Percentiles rank a stretch among this genome's conserved stretches.
Conservation (phyloP, 2,888 invertebrate species). For the Callyntrura guangdongensis region DNA sequence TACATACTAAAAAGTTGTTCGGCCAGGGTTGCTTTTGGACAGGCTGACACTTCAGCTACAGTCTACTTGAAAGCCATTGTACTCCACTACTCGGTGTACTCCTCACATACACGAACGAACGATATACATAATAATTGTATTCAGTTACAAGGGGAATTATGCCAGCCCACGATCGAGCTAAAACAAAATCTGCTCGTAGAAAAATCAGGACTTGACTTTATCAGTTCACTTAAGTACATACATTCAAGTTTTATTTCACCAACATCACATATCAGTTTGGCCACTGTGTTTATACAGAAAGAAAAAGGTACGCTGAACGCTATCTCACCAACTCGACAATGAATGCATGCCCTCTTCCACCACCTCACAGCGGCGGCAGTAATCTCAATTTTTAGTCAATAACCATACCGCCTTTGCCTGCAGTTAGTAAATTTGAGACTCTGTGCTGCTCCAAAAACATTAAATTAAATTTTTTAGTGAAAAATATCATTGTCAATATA, state of each 20-base stretch:
- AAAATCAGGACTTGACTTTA: slow-evolving; percentile 78
- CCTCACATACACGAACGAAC: not conserved
- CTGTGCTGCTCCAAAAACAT: too few species aligned
- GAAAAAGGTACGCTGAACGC: slow-evolving; percentile 9
- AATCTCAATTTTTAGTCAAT: not conserved
- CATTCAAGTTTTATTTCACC: slow-evolving; percentile 53
- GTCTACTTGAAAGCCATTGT: slow-evolving; percentile 46
- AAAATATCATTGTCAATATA: not conserved
- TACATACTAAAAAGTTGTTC: slow-evolving; percentile 56
- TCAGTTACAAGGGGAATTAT: slow-evolving; percentile 72
- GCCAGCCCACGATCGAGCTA: slow-evolving; percentile 70
- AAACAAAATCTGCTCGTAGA: slow-evolving; percentile 53
- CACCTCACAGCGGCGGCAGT: slow-evolving; percentile 17
- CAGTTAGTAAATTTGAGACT: too few species aligned
- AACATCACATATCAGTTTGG: slow-evolving; percentile 16
- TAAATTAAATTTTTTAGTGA: too few species aligned
- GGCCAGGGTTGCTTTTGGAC: slow-evolving; percentile 46
- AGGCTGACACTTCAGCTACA: slow-evolving; percentile 47
- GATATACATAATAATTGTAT: slow-evolving; percentile 34
- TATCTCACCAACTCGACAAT: not conserved
- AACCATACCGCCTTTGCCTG: too few species aligned
- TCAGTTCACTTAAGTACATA: slow-evolving; percentile 66
- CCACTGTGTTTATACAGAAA: not conserved
- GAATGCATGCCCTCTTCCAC: slow-evolving; percentile 5
- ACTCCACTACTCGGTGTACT: not conserved